These are phyloP conservation scores for Caprella mutica DNA, from an alignment of 2,888 invertebrate species.

Conservation along the genomic window DNA sequence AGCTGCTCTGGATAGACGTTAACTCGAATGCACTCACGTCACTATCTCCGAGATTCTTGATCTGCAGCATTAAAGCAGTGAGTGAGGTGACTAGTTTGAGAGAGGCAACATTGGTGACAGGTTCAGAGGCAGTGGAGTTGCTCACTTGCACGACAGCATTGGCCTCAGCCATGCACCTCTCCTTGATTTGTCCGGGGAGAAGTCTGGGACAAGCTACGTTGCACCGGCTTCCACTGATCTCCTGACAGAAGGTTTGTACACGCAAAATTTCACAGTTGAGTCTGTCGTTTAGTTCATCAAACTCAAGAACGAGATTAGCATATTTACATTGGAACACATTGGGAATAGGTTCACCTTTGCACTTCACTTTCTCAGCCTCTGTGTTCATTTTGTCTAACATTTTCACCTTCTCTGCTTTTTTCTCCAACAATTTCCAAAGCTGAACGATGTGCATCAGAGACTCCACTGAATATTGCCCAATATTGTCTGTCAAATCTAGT, in stretches of 20 bases:
- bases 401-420: slow-evolving; percentile 70
- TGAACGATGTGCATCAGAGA: slow-evolving; percentile 69
- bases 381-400: slow-evolving; percentile 71
- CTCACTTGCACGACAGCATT: slow-evolving; percentile 44
- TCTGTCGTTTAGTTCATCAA: slow-evolving; percentile 81
- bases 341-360: slow-evolving; percentile 63
- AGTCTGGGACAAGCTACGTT: slow-evolving; percentile 66
- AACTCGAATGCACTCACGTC: slow-evolving; percentile 82
- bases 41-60: slow-evolving; percentile 64
- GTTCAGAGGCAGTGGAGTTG: slow-evolving; percentile 22
- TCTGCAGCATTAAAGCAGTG: slow-evolving; percentile 78
- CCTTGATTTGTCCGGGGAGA: slow-evolving; percentile 74
- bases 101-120: slow-evolving; percentile 41
- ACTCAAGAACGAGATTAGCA: slow-evolving; percentile 69
- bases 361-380: slow-evolving; percentile 66
- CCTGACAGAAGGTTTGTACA: slow-evolving; percentile 69
- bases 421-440: slow-evolving; percentile 66
- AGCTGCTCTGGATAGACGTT: slow-evolving; percentile 77
- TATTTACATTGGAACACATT: slow-evolving; percentile 85
- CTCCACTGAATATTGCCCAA: slow-evolving; percentile 72
- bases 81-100: slow-evolving; percentile 72
- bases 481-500: slow-evolving; percentile 45
- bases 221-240: slow-evolving; percentile 47
- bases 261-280: slow-evolving; percentile 72
- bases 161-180: slow-evolving; percentile 76